These are phyloP conservation scores for Ammodytes marinus DNA, from an alignment of 2,113 vertebrate species.

Conservation along the genomic window DNA sequence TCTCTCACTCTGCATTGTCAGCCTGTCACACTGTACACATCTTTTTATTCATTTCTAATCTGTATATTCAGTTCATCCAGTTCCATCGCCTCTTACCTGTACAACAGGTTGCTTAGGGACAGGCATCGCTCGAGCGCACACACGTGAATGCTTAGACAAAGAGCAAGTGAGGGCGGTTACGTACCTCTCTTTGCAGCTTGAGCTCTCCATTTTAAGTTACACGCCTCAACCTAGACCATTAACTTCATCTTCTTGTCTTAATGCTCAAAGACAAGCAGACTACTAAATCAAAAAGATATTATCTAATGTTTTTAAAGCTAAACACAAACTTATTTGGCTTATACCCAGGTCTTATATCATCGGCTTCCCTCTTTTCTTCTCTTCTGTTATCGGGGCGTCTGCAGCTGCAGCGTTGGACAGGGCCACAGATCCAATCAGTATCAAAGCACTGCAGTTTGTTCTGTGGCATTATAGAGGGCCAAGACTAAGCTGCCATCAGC, in stretches of 20 bases:
- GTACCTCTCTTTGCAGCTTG: conserved; percentile 2
- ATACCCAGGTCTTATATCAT: conserved; percentile 1
- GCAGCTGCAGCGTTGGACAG: conserved; percentile 61
- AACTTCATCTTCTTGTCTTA: conserved; percentile 33
- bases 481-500: conserved; percentile 36
- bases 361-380: not conserved
- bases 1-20: conserved; percentile 8
- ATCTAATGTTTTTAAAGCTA: conserved; percentile 12
- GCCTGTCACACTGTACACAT: conserved; percentile 14
- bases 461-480: conserved; percentile 26
- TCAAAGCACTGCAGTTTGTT: conserved; percentile 44
- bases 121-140: conserved; percentile 23
- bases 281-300: not conserved
- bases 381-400: conserved; percentile 22
- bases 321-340: not conserved
- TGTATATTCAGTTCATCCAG: not conserved
- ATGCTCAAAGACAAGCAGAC: not conserved
- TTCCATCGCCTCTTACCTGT: conserved; percentile 33
- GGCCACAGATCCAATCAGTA: conserved; percentile 57
- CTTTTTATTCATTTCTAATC: not conserved
- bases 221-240: conserved; percentile 9
- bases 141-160: not conserved
- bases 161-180: not conserved
- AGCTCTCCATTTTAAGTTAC: conserved; percentile 23
- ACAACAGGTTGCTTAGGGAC: not conserved